phyloP scores from a whole-genome alignment of 2,113 vertebrate species.

The Aphyosemion australe region DNA sequence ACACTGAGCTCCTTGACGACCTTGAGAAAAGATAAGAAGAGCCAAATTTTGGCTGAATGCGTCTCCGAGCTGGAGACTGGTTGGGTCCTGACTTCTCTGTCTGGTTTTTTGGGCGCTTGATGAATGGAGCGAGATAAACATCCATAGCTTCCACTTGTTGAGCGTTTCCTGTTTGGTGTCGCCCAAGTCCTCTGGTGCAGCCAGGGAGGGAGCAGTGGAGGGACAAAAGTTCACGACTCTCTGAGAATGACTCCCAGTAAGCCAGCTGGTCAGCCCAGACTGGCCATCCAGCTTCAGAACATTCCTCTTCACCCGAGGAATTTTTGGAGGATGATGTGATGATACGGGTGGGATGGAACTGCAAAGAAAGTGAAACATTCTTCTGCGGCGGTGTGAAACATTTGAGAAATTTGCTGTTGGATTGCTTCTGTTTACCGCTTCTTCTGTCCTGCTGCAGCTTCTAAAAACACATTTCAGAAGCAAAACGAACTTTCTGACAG shows the following conservation, averaged over 20 bases:
- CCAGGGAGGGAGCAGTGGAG: constrained; percentile 61
- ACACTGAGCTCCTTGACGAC: constrained; percentile 25
- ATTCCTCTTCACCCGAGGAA: constrained; percentile 68
- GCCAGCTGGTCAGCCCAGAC: constrained; percentile 54
- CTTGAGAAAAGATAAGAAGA: constrained; percentile 44
- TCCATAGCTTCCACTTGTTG: constrained; percentile 77
- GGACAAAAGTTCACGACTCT: constrained; percentile 80
- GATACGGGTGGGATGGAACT: constrained; percentile 58
- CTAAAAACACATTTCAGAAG: constrained; percentile 11
- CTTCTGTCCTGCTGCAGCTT: constrained; percentile 5
- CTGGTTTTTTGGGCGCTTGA: constrained; percentile 53
- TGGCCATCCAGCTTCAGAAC: constrained; percentile 50
- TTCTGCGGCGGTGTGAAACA: constrained; percentile 19
- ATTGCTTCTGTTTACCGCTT: neutral
- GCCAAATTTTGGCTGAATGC: constrained; percentile 19
- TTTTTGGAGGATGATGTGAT: constrained; percentile 77
- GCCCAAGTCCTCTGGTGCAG: constrained; percentile 71
- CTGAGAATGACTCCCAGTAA: constrained; percentile 69
- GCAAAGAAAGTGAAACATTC: constrained; percentile 55
- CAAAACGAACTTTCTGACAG: constrained; percentile 4
- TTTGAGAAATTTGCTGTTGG: constrained; percentile 29
- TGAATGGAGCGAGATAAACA: constrained; percentile 78
- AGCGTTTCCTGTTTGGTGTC: constrained; percentile 82
- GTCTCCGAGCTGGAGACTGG: constrained; percentile 1
- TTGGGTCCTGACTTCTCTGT: constrained; percentile 34